Evolutionary conservation across 2,797 vertebrate species (phyloP).

Genomic region (Syndactyla subalaris): DNA sequence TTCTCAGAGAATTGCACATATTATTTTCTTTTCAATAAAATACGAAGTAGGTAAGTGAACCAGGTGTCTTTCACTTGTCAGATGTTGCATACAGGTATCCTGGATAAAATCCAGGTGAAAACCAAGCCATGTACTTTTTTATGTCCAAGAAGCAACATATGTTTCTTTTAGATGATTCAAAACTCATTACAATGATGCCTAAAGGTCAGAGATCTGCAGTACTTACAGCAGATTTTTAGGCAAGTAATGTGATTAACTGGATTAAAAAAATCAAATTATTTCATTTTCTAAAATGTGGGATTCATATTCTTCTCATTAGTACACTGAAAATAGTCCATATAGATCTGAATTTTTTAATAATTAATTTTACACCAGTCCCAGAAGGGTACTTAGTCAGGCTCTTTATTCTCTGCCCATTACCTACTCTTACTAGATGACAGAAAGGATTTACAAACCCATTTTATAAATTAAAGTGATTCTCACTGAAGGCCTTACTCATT

Average conservation of each 20-base stretch:
- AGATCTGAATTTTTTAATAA: neutral
- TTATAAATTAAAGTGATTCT: neutral
- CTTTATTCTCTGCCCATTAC: neutral
- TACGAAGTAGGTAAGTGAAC: neutral
- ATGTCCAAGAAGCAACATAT: neutral
- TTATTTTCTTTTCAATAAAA: neutral
- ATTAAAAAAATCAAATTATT: neutral
- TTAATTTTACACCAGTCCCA: neutral
- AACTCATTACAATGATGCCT: neutral
- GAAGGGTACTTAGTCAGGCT: neutral
- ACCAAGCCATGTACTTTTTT: neutral
- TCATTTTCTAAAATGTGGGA: neutral
- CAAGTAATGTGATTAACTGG: neutral
- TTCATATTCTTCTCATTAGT: neutral
- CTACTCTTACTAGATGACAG: neutral
- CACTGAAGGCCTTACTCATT: neutral
- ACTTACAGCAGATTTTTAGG: neutral
- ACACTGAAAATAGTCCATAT: neutral
- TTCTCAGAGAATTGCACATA: neutral
- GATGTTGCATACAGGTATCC: neutral
- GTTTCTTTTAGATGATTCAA: neutral
- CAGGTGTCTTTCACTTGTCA: fast-evolving
- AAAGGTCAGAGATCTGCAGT: neutral
- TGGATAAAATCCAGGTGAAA: neutral
- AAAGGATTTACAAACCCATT: neutral